Conservation (phyloP, 2,113 vertebrate species). For the Aepyceros melampus region DNA sequence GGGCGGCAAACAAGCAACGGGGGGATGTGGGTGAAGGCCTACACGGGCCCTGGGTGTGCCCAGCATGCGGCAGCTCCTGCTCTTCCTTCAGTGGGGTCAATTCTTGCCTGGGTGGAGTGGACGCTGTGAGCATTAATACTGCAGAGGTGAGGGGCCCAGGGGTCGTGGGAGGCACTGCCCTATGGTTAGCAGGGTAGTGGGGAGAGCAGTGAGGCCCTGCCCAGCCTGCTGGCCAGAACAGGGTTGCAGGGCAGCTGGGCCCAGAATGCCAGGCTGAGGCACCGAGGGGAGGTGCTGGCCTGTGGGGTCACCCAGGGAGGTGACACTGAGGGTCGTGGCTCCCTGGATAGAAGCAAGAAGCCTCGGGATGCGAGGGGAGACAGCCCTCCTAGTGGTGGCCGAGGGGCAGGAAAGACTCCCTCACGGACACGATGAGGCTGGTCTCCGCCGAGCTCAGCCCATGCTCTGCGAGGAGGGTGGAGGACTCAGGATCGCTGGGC, state of each 20-base stretch:
- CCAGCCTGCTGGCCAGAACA: not conserved
- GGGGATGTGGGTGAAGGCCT: not conserved
- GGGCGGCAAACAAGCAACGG: too few relatives aligned
- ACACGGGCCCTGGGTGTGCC: not conserved
- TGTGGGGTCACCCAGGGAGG: not conserved
- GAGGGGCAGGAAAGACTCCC: not conserved
- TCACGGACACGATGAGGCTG: not conserved
- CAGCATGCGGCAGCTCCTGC: not conserved
- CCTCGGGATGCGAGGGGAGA: not conserved
- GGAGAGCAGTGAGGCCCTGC: not conserved
- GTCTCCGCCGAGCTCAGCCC: not conserved
- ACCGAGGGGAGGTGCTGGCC: not conserved
- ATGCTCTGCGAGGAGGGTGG: accelerated
- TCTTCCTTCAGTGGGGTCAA: too few relatives aligned
- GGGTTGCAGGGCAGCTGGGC: too few relatives aligned
- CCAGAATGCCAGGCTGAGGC: not conserved
- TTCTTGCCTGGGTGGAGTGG: not conserved
- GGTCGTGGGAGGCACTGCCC: not conserved
- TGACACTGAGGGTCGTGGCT: not conserved
- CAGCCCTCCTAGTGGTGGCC: accelerated
- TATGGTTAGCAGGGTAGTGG: not conserved
- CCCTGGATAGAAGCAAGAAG: not conserved
- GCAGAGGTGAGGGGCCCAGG: not conserved
- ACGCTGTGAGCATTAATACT: not conserved
- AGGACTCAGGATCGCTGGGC: not conserved